phyloP scores from a whole-genome alignment of 2,888 invertebrate genomes.

The Ophioninae sp. region DNA sequence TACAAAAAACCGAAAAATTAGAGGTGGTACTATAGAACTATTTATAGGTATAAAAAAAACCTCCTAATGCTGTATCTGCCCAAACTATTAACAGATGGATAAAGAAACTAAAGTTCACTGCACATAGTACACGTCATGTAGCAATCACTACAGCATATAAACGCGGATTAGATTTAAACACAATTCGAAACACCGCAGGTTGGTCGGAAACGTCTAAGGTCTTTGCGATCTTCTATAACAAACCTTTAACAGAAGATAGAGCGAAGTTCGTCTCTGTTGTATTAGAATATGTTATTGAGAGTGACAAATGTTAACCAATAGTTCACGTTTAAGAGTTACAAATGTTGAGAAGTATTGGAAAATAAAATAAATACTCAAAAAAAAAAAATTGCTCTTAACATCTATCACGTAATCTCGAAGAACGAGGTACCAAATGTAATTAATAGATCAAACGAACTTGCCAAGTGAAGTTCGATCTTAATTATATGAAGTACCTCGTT shows the following conservation, averaged over 20 bases:
- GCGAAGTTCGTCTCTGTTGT: background rate
- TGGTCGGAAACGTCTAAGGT: conserved; percentile 1
- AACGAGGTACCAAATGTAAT: background rate
- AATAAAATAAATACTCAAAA: no score
- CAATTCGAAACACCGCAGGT: background rate
- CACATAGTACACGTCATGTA: background rate
- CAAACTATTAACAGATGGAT: conserved; percentile 39
- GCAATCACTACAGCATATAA: background rate
- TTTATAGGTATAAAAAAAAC: conserved; percentile 29
- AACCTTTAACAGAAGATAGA: background rate
- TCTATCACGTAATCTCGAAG: background rate
- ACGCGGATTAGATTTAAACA: background rate
- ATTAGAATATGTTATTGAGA: no score
- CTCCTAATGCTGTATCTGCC: conserved; percentile 21
- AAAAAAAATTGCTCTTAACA: no score
- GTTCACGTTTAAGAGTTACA: no score
- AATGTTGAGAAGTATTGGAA: no score
- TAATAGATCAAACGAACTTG: background rate
- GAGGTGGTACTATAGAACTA: background rate
- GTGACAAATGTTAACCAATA: no score
- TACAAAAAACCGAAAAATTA: conserved; percentile 27
- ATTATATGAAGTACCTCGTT: no score
- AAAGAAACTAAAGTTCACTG: conserved; percentile 11
- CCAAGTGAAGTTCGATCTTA: no score
- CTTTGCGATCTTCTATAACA: conserved; percentile 1